These are phyloP conservation scores for Akabosia matsudoensis DNA, from an alignment of 1,140 invertebrate species.

Conservation along the genomic window DNA sequence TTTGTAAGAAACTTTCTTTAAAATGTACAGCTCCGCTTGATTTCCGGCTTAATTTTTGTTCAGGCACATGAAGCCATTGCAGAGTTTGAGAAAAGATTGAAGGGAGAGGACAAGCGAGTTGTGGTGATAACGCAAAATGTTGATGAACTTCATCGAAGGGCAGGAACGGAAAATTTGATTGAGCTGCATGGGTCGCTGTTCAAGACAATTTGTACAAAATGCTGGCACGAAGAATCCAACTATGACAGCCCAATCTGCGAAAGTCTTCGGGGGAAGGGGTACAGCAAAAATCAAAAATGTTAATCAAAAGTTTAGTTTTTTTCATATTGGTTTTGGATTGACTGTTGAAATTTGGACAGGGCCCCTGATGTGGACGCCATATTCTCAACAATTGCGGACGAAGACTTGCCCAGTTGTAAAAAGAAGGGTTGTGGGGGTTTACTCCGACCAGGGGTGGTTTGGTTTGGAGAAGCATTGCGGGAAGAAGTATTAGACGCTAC, in stretches of 20 bases:
- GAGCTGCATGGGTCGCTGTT: conserved; percentile 88
- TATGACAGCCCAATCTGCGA: conserved; percentile 77
- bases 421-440: conserved; percentile 64
- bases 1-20: neutral
- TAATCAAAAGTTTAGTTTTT: neutral
- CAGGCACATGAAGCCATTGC: conserved; percentile 80
- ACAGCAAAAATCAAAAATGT: conserved; percentile 27
- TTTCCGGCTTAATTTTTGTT: conserved; percentile 35
- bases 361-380: conserved; percentile 55
- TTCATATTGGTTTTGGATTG: conserved; percentile 26
- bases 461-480: conserved; percentile 83
- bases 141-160: conserved; percentile 78
- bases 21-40: no score
- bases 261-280: conserved; percentile 63
- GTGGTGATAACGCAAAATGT: conserved; percentile 89
- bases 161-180: conserved; percentile 74
- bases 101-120: conserved; percentile 60
- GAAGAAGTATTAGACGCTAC: conserved; percentile 61
- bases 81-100: conserved; percentile 65
- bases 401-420: conserved; percentile 69
- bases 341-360: conserved; percentile 50
- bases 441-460: conserved; percentile 80
- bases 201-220: conserved; percentile 77
- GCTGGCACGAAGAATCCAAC: conserved; percentile 67
- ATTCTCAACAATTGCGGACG: conserved; percentile 61